Conservation (phyloP, 2,888 invertebrate genomes). For the Dichetophora obliterata region DNA sequence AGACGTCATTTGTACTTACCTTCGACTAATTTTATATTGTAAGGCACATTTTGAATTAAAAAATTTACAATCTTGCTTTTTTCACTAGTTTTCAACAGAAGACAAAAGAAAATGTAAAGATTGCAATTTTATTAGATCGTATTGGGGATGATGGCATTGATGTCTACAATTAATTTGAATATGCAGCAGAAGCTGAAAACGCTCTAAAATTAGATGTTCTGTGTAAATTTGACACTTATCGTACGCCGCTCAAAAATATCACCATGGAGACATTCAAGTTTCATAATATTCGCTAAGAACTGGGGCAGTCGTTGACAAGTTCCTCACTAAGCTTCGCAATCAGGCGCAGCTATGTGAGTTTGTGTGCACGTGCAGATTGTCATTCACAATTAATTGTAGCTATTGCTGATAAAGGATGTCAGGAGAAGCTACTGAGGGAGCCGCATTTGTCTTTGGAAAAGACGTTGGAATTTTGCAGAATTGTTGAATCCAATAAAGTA, state of each 20-base stretch:
- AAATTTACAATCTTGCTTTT: too few species aligned
- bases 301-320: too few species aligned
- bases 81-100: too few species aligned
- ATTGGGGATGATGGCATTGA: too few species aligned
- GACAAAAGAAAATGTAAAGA: too few species aligned
- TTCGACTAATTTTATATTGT: too few species aligned
- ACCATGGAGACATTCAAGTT: constrained; percentile 32
- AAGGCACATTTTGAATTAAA: too few species aligned
- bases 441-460: background rate
- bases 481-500: background rate
- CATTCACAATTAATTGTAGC: background rate
- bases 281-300: too few species aligned
- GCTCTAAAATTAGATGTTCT: background rate
- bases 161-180: background rate
- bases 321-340: too few species aligned
- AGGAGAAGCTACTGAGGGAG: background rate
- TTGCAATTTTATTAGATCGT: too few species aligned
- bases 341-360: constrained; percentile 30
- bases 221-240: constrained; percentile 19
- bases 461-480: background rate
- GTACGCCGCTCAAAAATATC: constrained; percentile 21
- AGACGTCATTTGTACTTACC: too few species aligned
- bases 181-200: background rate
- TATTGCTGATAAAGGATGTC: background rate
- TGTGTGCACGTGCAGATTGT: background rate